Conservation (phyloP, 2,113 vertebrate genomes). For the Archilochus colubris region DNA sequence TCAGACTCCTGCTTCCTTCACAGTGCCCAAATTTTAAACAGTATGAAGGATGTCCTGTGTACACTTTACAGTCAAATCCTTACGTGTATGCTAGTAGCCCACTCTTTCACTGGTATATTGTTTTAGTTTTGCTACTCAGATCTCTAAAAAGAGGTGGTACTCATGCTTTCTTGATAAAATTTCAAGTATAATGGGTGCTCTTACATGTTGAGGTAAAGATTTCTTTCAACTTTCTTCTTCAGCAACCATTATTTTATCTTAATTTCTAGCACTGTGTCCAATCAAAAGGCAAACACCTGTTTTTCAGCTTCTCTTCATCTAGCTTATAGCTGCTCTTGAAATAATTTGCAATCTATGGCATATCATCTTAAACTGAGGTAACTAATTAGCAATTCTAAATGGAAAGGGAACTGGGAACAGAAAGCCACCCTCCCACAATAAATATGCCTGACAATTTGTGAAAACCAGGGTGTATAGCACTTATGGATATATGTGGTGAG, state of each 20-base stretch:
- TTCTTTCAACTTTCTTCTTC: not conserved
- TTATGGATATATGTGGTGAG: not conserved
- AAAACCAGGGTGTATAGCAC: not conserved
- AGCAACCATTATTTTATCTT: not conserved
- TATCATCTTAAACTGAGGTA: constrained; percentile 34
- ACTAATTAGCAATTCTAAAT: constrained; percentile 39
- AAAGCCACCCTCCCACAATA: constrained; percentile 28
- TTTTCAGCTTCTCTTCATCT: constrained; percentile 34
- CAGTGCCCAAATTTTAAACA: not conserved
- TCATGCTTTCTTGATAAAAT: not conserved
- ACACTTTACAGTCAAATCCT: not conserved
- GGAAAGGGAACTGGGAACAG: constrained; percentile 15
- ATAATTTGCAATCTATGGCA: not conserved
- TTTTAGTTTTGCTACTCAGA: not conserved
- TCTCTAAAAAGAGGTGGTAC: not conserved
- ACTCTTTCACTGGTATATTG: not conserved
- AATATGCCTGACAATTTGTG: constrained; percentile 29
- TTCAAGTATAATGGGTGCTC: not conserved
- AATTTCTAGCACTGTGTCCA: not conserved
- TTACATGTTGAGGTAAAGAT: not conserved
- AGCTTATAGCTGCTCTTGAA: not conserved
- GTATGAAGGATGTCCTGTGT: not conserved
- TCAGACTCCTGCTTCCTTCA: not conserved
- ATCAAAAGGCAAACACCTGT: constrained; percentile 8
- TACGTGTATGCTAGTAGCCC: not conserved